Evolutionary conservation across 2,888 invertebrate species (phyloP), one percentile per base, ranked within the genome.

Genomic region (Nemapogon koenigi): DNA sequence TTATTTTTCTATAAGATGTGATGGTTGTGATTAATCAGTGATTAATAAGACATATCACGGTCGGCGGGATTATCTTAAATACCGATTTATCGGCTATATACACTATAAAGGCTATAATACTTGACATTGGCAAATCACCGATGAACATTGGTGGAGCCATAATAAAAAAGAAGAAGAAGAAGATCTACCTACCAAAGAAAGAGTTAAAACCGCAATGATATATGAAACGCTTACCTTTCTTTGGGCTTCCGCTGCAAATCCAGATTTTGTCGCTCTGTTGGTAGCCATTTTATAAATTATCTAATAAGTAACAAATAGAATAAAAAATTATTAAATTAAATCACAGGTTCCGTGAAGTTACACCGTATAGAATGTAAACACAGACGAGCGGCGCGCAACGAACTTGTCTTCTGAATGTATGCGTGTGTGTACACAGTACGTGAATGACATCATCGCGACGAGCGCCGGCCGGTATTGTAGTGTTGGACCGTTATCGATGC

Each of bases 221-320:
- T 16, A 16, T 10, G 25, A 33, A 15, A 22, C 30, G 57, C 84
- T 85, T 73, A 96, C 96, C 88, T 95, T 96, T 65, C 91, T 86
- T 76, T 96, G 95, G 38, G 95, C 94, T 71, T 96, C 96, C 41
- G 95, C 94, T 53, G 95, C 96, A 82, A 95, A 93, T 86, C 96
- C 96, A 59, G 92, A 91, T 72, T 93, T 93, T 43, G 91, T 81
- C 52, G 93, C 93, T 67, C 94, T 82, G 82, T 90, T 87, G 70
- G 82, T 85, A 52, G 91, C 90, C 91, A 91, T 91, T 52, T 46
- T 64, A 52, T 27, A 50, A 59, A 61, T 55, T 60, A 61, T 50
- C 46, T 59, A 54, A 52, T 42, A 57, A 59, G 55, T 62, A 61
- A 53, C 17, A 7, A 22, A 7, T 22, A 22, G 4, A 7, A 22